Conservation (phyloP, 2,797 vertebrate species). For the Clarias platycephalus region DNA sequence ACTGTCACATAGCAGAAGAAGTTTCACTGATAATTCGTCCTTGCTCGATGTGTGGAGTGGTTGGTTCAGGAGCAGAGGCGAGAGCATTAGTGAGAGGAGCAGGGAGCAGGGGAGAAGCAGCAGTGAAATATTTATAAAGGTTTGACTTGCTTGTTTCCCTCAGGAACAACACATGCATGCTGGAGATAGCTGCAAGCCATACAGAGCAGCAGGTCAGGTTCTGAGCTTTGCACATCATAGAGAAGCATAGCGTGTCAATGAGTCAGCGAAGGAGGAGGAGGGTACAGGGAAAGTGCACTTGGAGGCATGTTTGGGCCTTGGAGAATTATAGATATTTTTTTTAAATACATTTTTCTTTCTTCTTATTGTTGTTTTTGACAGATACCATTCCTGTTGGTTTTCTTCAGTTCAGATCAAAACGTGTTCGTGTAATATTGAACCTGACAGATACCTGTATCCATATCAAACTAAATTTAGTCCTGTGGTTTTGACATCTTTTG, state of each 20-base stretch:
- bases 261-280: slow-evolving; percentile 50
- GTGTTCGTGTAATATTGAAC: slow-evolving; percentile 70
- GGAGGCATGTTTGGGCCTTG: slow-evolving; percentile 65
- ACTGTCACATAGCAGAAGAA: slow-evolving; percentile 35
- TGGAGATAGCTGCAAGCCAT: slow-evolving; percentile 73
- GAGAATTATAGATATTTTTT: slow-evolving; percentile 63
- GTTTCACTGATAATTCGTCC: slow-evolving; percentile 28
- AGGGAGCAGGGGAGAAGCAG: slow-evolving; percentile 54
- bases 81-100: slow-evolving; percentile 50
- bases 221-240: slow-evolving; percentile 65
- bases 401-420: slow-evolving; percentile 71
- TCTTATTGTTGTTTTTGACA: slow-evolving; percentile 67
- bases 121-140: slow-evolving; percentile 79
- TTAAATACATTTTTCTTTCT: slow-evolving; percentile 43
- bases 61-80: slow-evolving; percentile 45
- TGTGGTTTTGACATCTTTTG: slow-evolving; percentile 72
- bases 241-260: slow-evolving; percentile 69
- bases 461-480: slow-evolving; percentile 69
- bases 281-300: slow-evolving; percentile 59
- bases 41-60: slow-evolving; percentile 41
- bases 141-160: slow-evolving; percentile 70
- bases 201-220: slow-evolving; percentile 70
- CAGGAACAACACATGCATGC: slow-evolving; percentile 70
- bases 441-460: slow-evolving; percentile 70
- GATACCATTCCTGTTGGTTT: slow-evolving; percentile 64